phyloP scores from a whole-genome alignment of 2,797 vertebrate species.

The Moxostoma hubbsi region DNA sequence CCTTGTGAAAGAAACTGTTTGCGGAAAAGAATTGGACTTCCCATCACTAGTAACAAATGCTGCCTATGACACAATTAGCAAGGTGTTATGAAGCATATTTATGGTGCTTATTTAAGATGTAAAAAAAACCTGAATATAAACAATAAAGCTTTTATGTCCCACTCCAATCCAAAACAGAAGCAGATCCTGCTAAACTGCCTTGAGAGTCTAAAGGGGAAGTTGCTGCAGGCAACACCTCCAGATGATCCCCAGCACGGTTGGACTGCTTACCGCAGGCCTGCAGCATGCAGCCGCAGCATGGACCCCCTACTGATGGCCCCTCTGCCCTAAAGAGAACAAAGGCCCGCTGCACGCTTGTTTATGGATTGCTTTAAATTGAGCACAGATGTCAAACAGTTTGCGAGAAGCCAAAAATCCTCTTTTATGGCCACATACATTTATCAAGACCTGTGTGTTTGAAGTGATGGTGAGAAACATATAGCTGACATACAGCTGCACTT shows the following conservation, averaged over 20 bases:
- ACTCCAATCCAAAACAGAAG: slow-evolving; percentile 8
- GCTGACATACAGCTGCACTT: slow-evolving; percentile 61
- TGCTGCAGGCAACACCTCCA: slow-evolving; percentile 24
- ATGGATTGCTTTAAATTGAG: slow-evolving; percentile 69
- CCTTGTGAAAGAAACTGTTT: too few species aligned
- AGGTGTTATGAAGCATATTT: too few species aligned
- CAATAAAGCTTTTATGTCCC: not conserved
- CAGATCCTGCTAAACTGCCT: slow-evolving; percentile 1
- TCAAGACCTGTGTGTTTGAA: slow-evolving; percentile 72
- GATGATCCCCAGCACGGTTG: slow-evolving; percentile 64
- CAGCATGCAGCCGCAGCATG: slow-evolving; percentile 13
- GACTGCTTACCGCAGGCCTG: slow-evolving; percentile 20
- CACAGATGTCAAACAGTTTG: slow-evolving; percentile 75
- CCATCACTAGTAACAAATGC: too few species aligned
- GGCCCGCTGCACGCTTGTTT: slow-evolving; percentile 69
- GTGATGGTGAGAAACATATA: slow-evolving; percentile 54
- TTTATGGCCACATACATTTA: slow-evolving; percentile 78
- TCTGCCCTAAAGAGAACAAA: slow-evolving; percentile 70
- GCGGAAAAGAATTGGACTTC: too few species aligned
- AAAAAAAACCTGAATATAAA: not conserved
- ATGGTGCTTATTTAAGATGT: too few species aligned
- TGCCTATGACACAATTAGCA: too few species aligned
- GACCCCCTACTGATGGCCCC: slow-evolving; percentile 46
- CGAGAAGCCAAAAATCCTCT: slow-evolving; percentile 63
- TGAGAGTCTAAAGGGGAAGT: slow-evolving; percentile 40